phyloP scores from a whole-genome alignment of 1,140 invertebrate genomes.

The Phortica variegata region DNA sequence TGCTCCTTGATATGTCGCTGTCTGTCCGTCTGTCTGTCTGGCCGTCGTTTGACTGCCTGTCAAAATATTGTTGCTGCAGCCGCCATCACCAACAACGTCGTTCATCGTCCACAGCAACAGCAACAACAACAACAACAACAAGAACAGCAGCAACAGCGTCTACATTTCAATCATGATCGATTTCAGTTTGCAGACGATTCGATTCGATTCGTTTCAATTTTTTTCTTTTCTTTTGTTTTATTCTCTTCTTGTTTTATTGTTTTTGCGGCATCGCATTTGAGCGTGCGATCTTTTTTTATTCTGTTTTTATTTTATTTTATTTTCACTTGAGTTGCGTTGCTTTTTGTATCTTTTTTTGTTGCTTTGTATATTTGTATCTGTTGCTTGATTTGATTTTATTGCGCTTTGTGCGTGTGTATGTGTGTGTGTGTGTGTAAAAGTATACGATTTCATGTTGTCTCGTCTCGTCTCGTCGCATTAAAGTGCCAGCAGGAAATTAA shows the following conservation, averaged over 20 bases:
- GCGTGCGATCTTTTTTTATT: not conserved
- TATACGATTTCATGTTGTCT: no score
- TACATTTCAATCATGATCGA: constrained; percentile 53
- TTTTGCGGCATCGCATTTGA: not conserved
- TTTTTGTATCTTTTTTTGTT: no score
- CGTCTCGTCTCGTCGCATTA: no score
- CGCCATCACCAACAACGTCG: no score
- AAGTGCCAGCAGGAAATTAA: no score
- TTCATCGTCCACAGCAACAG: no score
- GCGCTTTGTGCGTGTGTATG: constrained; percentile 21
- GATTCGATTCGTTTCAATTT: no score
- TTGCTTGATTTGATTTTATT: not conserved
- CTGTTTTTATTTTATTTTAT: constrained; percentile 22
- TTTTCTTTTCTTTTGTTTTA: constrained; percentile 2
- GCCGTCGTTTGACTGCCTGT: constrained; percentile 40
- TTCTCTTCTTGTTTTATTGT: not conserved
- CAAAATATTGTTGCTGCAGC: constrained; percentile 55
- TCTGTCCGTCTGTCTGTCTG: no score
- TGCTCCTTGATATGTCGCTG: no score
- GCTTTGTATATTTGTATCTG: constrained; percentile 2
- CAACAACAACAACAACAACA: no score
- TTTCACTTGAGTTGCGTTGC: constrained; percentile 35
- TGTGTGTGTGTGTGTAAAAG: constrained; percentile 9
- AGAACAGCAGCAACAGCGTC: no score
- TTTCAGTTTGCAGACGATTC: no score